These are phyloP conservation scores for Zaprionus ornatus DNA, from an alignment of 1,140 invertebrate genomes.

Conservation along the genomic window DNA sequence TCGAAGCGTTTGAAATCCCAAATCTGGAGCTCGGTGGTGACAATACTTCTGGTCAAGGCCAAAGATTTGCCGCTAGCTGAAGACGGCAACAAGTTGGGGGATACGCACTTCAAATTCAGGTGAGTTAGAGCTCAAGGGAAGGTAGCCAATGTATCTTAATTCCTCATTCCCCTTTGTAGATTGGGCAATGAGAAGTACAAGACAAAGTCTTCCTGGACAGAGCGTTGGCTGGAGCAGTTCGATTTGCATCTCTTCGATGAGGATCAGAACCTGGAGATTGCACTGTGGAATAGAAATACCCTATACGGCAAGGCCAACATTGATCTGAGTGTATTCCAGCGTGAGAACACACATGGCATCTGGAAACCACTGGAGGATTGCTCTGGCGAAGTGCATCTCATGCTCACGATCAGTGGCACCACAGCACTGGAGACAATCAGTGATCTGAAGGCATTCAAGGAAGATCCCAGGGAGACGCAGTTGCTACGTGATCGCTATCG, in stretches of 20 bases:
- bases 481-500: slow-evolving; percentile 91
- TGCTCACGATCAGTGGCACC: slow-evolving; percentile 97
- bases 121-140: slow-evolving; percentile 76
- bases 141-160: neutral
- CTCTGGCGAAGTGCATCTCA: slow-evolving; percentile 93
- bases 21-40: slow-evolving; percentile 98
- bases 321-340: slow-evolving; percentile 92
- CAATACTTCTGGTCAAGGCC: slow-evolving; percentile 97
- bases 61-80: slow-evolving; percentile 95
- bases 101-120: slow-evolving; percentile 99
- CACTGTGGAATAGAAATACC: slow-evolving; percentile 78
- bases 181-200: slow-evolving; percentile 99
- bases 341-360: slow-evolving; percentile 95
- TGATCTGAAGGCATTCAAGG: slow-evolving; percentile 93
- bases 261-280: slow-evolving; percentile 77
- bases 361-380: slow-evolving; percentile 95
- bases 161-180: slow-evolving; percentile 84
- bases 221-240: slow-evolving; percentile 98
- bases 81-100: slow-evolving; percentile 93
- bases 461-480: slow-evolving; percentile 89
- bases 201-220: slow-evolving; percentile 95
- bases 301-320: slow-evolving; percentile 89
- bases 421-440: slow-evolving; percentile 96
- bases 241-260: slow-evolving; percentile 97
- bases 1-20: slow-evolving; percentile 93